These are phyloP conservation scores for Struthio camelus DNA, from an alignment of 2,113 vertebrate genomes.

Conservation along the genomic window DNA sequence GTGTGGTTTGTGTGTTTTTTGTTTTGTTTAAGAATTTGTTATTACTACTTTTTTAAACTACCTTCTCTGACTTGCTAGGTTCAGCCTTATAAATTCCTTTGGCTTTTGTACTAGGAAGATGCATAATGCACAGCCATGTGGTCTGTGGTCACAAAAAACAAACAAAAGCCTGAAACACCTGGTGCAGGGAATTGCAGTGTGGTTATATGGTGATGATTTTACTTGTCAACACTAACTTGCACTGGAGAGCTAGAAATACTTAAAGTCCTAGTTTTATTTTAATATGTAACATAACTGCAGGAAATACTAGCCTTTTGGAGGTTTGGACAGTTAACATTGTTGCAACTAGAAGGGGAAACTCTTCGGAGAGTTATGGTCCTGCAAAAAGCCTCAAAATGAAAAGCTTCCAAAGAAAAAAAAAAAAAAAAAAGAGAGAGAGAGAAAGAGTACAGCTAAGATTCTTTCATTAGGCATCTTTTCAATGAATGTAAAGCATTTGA, in stretches of 20 bases:
- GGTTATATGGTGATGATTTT: neutral
- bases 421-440: too few species aligned
- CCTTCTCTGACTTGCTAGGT: neutral
- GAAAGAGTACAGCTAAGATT: neutral
- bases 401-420: neutral
- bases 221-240: neutral
- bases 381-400: neutral
- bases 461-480: neutral
- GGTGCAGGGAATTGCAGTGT: neutral
- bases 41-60: accelerated
- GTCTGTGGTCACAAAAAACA: neutral
- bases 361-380: neutral
- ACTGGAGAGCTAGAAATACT: neutral
- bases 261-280: neutral
- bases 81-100: neutral
- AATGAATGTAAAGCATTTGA: neutral
- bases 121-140: neutral
- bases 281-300: neutral
- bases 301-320: neutral
- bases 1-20: neutral
- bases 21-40: neutral
- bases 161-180: neutral
- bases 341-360: neutral
- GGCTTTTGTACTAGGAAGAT: neutral
- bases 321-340: neutral